Evolutionary conservation across 2,888 invertebrate genomes (phyloP), one percentile per base, ranked within the genome.

Genomic region (Colletes collaris): DNA sequence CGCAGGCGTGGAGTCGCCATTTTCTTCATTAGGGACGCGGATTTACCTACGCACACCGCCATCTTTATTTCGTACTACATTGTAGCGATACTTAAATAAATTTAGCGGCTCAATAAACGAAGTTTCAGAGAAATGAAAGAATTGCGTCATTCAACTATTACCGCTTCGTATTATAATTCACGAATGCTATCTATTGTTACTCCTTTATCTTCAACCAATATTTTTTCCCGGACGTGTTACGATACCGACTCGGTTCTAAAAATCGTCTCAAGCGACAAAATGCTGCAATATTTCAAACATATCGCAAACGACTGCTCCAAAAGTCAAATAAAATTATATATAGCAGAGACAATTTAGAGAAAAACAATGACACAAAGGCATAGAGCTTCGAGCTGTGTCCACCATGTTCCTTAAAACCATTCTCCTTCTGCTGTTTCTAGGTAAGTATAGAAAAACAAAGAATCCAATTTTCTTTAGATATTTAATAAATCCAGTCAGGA

Each of bases 1-100:
- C 81, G 81, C 81, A 81, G 64, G 75, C 81, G 80, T 70, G 52
- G 58, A 5, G 50, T 64, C 79, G 79, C 72, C 74, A 79, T 79
- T 74, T 74, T 65, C 60, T 68, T 73, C 35, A 50, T 66, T 73
- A 49, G 16, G 37, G 49, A 56, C 7, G n/a, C 6, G 19, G n/a
- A n/a, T 56, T 40, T 46, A 49, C 56, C 55, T 67, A 13, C 40
- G 56, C 13, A n/a, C 35, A 3, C 49, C 35, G 49, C 63, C 63
- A 63, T 63, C 35, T 63, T 63, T 63, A 8, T 19, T 19, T 53
- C 6, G 53, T 19, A 19, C 50, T n/a, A 5, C 19, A 7, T 3
- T 19, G 6, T 19, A 19, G 5, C 6, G 7, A 46, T 8, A 46
- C 44, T 46, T 46, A 8, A 10, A 46, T 46, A 40, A 4, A 6